Evolutionary conservation across 92 coral and sea anemone genomes (phyloP), one percentile per base, ranked within the genome.

Genomic region (Siderastrea radians): DNA sequence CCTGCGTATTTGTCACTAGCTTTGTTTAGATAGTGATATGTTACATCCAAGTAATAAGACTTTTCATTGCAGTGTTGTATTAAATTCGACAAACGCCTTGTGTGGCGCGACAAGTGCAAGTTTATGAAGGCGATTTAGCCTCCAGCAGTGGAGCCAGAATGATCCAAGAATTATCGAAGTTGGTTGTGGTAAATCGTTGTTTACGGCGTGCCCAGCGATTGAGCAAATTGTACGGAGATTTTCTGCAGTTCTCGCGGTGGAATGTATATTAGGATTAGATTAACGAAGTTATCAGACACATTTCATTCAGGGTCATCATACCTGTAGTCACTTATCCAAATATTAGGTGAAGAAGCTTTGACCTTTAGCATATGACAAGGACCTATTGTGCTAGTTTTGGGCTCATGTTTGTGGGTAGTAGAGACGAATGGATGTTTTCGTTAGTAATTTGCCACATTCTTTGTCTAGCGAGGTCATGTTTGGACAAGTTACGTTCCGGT

Each of bases 201-300:
- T 46, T 26, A 38, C 43, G 2, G 10, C 65, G 17, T 45, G n/a
- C 59, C 17, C 45, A 13, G 61, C n/a, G 60, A 76, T 76, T 26
- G 12, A 53, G 15, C 46, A 46, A 78, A 38, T 3, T 53, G 7
- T 44, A 13, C 9, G 15, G 78, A 57, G 63, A 81, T 81, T 55
- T 68, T 45, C 58, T 17, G 50, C 66, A 43, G 68, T 55, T 58
- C 55, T 17, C 45, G 12, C 57, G 16, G 3, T 15, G 86, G 86
- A 70, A 82, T 82, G 86, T 82, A 57, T 59, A 48, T 70, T 4
- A n/a, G 68, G 86, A 48, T 57, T 70, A 57, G 78, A 82, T 82
- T 70, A 69, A 61, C 54, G 55, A 5, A 69, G 15, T 55, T 54
- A 45, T 68, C 86, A 82, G 86, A 82, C 86, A 19, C 64, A 82